These are phyloP conservation scores for human (Homo sapiens) DNA, from an alignment of 2,113 vertebrate species.

Conservation along the genomic window GRCh38 chr5:120057001-120057500, in stretches of 20 bases:
- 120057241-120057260: constrained; percentile 27
- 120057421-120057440: not conserved
- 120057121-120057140: not conserved
- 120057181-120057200: not conserved
- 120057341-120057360: not conserved
- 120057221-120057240: not conserved
- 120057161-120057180: not conserved
- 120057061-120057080: not conserved
- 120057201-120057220: not conserved
- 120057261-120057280: not conserved
- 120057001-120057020: not conserved
- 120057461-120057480: not conserved
- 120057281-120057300: not conserved
- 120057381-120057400: not conserved
- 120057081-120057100: not conserved
- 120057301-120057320: not conserved
- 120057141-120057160: not conserved
- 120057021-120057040: not conserved
- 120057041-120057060: not conserved
- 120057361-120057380: not conserved
- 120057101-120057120: not conserved
- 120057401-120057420: not conserved
- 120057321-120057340: not conserved
- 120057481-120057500: not conserved
- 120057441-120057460: not conserved